These are phyloP conservation scores for Cosmorhoe ocellata DNA, from an alignment of 2,888 invertebrate genomes.

Conservation along the genomic window DNA sequence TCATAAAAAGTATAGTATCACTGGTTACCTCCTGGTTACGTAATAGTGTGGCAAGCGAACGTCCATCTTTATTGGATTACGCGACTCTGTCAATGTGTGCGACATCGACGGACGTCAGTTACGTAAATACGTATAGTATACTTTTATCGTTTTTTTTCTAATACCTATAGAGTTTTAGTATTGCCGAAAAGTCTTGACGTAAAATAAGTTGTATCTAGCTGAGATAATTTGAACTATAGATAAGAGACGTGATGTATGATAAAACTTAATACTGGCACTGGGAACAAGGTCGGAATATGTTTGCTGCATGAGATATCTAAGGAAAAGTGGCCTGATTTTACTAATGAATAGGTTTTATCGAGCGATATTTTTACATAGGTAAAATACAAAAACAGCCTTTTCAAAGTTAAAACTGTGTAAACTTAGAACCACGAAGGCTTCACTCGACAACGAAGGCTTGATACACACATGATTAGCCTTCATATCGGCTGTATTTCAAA, in stretches of 20 bases:
- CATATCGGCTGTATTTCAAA: background rate
- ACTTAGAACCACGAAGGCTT: too few relatives aligned
- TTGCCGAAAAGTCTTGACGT: conserved; percentile 1
- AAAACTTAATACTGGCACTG: conserved; percentile 1
- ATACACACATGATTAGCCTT: too few relatives aligned
- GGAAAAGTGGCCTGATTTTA: conserved; percentile 1
- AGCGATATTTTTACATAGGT: too few relatives aligned
- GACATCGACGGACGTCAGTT: conserved; percentile 27
- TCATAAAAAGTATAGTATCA: conserved; percentile 43
- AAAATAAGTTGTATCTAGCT: conserved; percentile 5
- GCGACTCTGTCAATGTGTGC: conserved; percentile 43
- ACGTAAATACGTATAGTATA: conserved; percentile 34
- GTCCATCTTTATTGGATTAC: conserved; percentile 55
- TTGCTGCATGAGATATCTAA: background rate
- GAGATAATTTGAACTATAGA: conserved; percentile 14
- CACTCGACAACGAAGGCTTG: too few relatives aligned
- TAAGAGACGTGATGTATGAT: conserved; percentile 5
- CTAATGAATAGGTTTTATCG: background rate
- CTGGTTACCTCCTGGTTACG: conserved; percentile 36
- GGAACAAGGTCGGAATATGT: conserved; percentile 12
- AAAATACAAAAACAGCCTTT: too few relatives aligned
- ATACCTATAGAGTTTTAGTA: conserved; percentile 9
- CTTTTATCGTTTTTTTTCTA: conserved; percentile 32
- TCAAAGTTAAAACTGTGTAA: too few relatives aligned
- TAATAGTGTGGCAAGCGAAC: conserved; percentile 35